Evolutionary conservation across 2,797 vertebrate genomes (phyloP).

Genomic region (Notoglanidium macrostoma): DNA sequence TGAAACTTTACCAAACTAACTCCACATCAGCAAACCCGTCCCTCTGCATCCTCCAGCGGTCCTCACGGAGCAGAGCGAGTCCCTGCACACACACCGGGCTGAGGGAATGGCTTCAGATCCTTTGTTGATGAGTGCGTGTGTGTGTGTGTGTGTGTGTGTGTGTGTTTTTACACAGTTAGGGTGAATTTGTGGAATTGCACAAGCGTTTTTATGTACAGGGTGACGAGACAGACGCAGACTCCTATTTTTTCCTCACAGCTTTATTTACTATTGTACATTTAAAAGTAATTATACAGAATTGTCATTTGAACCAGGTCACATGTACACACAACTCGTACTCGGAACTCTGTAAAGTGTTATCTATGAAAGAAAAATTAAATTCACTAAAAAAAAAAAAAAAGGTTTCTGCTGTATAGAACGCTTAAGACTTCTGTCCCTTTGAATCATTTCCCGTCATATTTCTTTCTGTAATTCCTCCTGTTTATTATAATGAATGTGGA

Average conservation of each 20-base stretch:
- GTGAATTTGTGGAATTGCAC: background rate
- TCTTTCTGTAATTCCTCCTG: background rate
- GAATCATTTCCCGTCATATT: background rate
- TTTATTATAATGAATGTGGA: background rate
- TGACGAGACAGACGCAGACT: background rate
- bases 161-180: background rate
- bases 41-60: background rate
- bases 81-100: background rate
- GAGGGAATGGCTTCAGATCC: background rate
- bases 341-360: background rate
- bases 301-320: slow-evolving; percentile 66
- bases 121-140: background rate
- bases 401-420: background rate
- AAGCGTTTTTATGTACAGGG: background rate
- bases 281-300: slow-evolving; percentile 73
- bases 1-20: background rate
- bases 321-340: slow-evolving; percentile 58
- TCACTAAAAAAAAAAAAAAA: background rate
- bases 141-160: background rate
- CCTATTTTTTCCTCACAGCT: slow-evolving; percentile 51
- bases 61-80: background rate
- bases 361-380: slow-evolving; percentile 6
- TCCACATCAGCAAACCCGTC: background rate
- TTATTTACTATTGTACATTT: slow-evolving; percentile 74
- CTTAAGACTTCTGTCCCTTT: background rate